Percentiles rank a stretch among this genome's conserved stretches.
These are phyloP conservation scores for Eurytoma californica DNA, from an alignment of 2,888 invertebrate species.

Conservation along the genomic window DNA sequence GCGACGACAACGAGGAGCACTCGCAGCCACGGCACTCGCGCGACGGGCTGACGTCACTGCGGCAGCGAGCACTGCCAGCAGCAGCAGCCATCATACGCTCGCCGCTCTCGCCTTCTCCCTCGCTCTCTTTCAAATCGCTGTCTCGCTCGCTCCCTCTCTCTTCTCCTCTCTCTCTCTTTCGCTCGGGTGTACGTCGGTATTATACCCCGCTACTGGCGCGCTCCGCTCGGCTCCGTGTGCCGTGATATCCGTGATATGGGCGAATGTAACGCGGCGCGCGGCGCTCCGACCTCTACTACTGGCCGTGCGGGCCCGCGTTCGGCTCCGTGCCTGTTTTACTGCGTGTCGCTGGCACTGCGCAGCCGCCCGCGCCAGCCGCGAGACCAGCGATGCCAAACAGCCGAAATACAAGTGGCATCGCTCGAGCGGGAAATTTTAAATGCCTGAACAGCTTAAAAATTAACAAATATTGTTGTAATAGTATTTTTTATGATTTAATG, in stretches of 20 bases:
- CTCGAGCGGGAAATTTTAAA: background rate
- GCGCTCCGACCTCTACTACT: conserved; percentile 11
- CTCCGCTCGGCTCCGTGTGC: background rate
- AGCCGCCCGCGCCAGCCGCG: background rate
- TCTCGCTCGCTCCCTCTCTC: background rate
- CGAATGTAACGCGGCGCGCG: conserved; percentile 18
- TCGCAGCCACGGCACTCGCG: conserved; percentile 54
- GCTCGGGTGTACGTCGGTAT: background rate
- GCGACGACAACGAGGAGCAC: conserved; percentile 5
- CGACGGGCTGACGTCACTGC: conserved; percentile 58
- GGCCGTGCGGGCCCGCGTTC: conserved; percentile 4
- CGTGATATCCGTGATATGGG: background rate
- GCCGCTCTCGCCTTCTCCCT: background rate
- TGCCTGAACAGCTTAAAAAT: too few species aligned
- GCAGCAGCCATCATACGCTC: conserved; percentile 45
- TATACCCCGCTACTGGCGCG: background rate
- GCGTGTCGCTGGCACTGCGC: background rate
- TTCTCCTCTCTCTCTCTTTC: background rate
- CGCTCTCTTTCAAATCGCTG: background rate
- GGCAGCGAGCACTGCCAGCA: conserved; percentile 33
- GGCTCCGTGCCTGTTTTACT: background rate
- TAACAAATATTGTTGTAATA: too few species aligned
- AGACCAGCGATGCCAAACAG: background rate
- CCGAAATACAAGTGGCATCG: background rate
- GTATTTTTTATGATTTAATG: too few species aligned